Evolutionary conservation across 2,113 vertebrate genomes (phyloP), one percentile per base, ranked within the genome.

Genomic region (Ia io): DNA sequence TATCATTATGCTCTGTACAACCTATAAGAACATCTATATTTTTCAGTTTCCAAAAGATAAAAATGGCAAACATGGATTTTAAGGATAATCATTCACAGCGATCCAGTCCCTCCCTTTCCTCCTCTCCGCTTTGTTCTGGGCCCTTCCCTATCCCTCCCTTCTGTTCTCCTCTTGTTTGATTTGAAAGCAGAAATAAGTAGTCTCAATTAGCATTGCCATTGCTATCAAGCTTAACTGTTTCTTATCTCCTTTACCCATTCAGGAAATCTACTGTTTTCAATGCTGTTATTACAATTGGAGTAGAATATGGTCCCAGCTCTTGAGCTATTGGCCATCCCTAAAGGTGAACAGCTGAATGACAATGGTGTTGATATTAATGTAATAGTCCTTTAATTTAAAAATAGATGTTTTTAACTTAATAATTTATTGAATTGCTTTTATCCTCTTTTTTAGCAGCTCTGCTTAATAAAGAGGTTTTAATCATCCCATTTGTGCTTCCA

Each of bases 361-460:
- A 40, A 13, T 17, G 35, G 20, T 78, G 28, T 63, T 83, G 53
- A 77, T 78, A 56, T 73, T 74, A 83, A 70, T 63, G 4, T 32
- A 61, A 59, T 70, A 47, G 63, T 35, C 78, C 70, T 94, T 86
- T 70, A 84, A 61, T 73, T 67, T 2, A 74, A 70, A 84, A 94
- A 92, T n/a, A 30, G 56, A 42, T 78, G 44, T 65, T 71, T 88
- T 84, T 49, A 84, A 87, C 25, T 88, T 84, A 63, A 91, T 88
- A 78, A 79, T 80, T 70, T 63, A 91, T 40, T 92, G 92, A 82
- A 82, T 71, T 92, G 63, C 69, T 93, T 73, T 88, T 92, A 70
- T 89, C 70, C 28, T 92, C 28, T 5, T 12, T 17, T 63, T 96
- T 88, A 92, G 35, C n/a, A 94, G 25, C 49, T 94, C 44, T 90